Conservation (phyloP, 2,113 vertebrate species). For the Hydrolagus affinis region DNA sequence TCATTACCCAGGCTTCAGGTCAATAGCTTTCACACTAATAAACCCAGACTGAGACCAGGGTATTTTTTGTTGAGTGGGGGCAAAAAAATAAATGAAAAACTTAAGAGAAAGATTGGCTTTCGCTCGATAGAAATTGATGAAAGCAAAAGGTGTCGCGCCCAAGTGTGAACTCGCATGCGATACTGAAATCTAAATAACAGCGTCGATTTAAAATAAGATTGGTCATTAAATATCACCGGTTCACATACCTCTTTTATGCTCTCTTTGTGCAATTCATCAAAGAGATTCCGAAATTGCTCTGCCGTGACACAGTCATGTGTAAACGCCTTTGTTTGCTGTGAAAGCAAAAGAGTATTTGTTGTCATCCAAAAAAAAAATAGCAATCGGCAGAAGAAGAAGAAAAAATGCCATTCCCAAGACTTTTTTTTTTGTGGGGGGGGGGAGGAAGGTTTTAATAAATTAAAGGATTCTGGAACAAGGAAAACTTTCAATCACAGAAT, state of each 20-base stretch:
- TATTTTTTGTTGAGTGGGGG: no score
- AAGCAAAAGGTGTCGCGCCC: no score
- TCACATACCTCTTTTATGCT: slow-evolving; percentile 57
- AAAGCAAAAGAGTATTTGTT: not conserved
- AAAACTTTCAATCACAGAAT: not conserved
- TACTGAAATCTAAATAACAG: not conserved
- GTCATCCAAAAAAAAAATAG: not conserved
- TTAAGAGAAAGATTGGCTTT: no score
- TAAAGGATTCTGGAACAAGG: not conserved
- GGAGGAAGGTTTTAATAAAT: not conserved
- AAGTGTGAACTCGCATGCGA: not conserved
- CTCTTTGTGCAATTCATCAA: slow-evolving; percentile 77
- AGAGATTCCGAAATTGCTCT: slow-evolving; percentile 69
- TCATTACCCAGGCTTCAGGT: no score
- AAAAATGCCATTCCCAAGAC: no score
- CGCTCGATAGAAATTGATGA: no score
- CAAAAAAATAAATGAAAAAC: no score
- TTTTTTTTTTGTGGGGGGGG: no score
- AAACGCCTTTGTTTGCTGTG: slow-evolving; percentile 48
- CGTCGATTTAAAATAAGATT: not conserved
- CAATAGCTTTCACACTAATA: no score
- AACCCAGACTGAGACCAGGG: no score
- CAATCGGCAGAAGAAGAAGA: not conserved
- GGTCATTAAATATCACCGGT: not conserved
- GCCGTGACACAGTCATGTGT: slow-evolving; percentile 50